Conservation (phyloP, 2,113 vertebrate genomes). For the Calidris pygmaea region DNA sequence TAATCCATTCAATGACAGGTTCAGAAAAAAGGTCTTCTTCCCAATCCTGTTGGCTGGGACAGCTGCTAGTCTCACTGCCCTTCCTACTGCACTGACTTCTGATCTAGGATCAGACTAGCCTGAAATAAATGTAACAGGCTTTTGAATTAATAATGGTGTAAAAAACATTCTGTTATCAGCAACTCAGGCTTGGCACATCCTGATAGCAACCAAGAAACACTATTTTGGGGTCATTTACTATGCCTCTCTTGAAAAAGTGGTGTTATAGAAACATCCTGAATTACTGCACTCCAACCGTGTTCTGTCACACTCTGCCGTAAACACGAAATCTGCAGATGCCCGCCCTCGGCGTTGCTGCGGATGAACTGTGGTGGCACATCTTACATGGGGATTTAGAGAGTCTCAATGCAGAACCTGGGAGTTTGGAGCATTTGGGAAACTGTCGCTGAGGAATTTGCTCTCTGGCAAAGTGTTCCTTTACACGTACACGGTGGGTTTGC, state of each 20-base stretch:
- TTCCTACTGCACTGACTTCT: not conserved
- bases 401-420: not conserved
- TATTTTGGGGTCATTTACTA: not conserved
- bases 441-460: not conserved
- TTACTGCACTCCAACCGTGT: not conserved
- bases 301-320: not conserved
- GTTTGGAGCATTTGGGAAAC: not conserved
- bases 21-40: not conserved
- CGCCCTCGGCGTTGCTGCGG: fast-evolving
- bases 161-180: not conserved
- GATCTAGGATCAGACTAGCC: not conserved
- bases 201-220: not conserved
- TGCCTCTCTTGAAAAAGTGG: not conserved
- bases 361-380: not conserved
- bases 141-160: not conserved
- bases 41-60: not conserved
- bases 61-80: not conserved
- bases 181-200: not conserved
- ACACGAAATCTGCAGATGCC: not conserved
- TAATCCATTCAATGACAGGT: not conserved
- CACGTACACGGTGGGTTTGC: not conserved
- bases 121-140: not conserved
- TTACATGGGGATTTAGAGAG: not conserved
- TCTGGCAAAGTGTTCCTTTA: not conserved
- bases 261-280: not conserved